Percentiles rank a stretch among this genome's conserved stretches.
Conservation (phyloP, 2,797 vertebrate genomes). For the Acrossocheilus fasciatus region DNA sequence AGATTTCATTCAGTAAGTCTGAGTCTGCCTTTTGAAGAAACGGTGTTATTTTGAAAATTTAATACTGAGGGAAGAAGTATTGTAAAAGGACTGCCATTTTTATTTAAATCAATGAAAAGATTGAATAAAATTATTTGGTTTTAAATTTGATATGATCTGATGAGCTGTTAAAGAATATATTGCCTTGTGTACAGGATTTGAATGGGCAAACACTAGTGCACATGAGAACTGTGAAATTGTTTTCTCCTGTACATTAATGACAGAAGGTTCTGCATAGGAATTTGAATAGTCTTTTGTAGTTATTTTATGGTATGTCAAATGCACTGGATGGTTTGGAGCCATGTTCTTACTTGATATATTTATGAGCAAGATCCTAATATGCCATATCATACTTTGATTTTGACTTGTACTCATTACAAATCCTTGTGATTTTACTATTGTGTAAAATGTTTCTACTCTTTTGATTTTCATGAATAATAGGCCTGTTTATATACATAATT, state of each 20-base stretch:
- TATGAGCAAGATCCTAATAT: conserved; percentile 31
- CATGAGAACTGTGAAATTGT: background rate
- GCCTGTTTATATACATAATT: conserved; percentile 39
- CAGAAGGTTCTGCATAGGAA: background rate
- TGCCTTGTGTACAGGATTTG: conserved; percentile 18
- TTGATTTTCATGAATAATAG: conserved; percentile 22
- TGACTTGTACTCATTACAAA: conserved; percentile 20
- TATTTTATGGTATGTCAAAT: conserved; percentile 40
- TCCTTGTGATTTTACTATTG: conserved; percentile 33
- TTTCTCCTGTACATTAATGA: conserved; percentile 38
- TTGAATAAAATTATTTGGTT: background rate
- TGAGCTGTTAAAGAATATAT: background rate
- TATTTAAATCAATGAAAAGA: background rate
- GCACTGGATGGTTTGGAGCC: conserved; percentile 40
- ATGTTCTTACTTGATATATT: conserved; percentile 34
- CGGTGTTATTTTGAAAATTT: background rate
- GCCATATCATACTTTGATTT: conserved; percentile 30
- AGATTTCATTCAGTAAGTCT: background rate
- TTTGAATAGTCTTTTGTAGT: conserved; percentile 14
- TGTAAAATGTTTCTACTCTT: conserved; percentile 38
- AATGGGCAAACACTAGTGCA: conserved; percentile 16
- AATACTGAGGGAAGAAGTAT: background rate
- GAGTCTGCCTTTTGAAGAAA: background rate
- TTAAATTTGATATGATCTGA: background rate
- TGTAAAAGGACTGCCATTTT: background rate